Evolutionary conservation across 2,113 vertebrate genomes (phyloP).

Genomic region (Lepus americanus): DNA sequence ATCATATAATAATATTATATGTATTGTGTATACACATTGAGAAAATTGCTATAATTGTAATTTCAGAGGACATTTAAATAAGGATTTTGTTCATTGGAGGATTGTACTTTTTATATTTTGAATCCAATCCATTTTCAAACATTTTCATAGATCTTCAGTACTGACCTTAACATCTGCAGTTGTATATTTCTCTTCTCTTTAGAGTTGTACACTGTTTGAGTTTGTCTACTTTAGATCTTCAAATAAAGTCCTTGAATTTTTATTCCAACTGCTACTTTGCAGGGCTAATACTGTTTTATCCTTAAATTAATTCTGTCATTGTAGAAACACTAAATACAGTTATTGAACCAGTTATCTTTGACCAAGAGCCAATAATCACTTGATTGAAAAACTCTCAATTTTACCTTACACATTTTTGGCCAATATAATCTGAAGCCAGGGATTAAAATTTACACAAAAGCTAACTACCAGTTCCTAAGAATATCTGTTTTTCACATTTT

Average conservation of each 20-base stretch:
- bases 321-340: background rate
- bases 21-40: background rate
- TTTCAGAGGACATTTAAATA: background rate
- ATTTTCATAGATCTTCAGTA: background rate
- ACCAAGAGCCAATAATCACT: background rate
- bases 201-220: background rate
- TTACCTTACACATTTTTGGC: background rate
- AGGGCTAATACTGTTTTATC: background rate
- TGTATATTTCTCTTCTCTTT: background rate
- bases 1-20: background rate
- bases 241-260: conserved; percentile 26
- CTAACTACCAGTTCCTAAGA: background rate
- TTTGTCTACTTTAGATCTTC: background rate
- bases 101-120: background rate
- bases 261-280: background rate
- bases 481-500: background rate
- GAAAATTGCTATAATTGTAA: background rate
- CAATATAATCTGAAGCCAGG: background rate
- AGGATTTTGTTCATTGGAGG: background rate
- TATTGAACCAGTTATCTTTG: background rate
- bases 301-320: background rate
- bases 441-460: background rate
- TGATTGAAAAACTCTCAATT: background rate
- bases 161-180: background rate
- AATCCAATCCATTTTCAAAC: background rate